Evolutionary conservation across 2,113 vertebrate genomes (phyloP).

Genomic region (Phocoena phocoena): DNA sequence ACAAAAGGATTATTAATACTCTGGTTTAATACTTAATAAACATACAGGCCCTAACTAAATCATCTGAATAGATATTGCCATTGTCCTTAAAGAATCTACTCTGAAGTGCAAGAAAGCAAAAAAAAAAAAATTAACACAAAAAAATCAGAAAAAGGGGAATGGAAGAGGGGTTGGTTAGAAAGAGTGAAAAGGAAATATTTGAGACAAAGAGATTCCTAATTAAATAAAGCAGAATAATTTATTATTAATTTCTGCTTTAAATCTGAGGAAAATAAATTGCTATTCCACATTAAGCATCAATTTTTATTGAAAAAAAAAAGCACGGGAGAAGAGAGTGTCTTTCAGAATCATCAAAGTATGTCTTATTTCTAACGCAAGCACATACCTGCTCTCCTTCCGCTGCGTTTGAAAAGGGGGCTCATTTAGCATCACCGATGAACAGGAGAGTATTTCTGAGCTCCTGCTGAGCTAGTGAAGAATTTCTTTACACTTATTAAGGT

Average conservation of each 20-base stretch:
- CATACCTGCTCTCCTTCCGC: not conserved
- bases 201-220: not conserved
- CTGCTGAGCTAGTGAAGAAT: not conserved
- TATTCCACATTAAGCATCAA: not conserved
- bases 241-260: not conserved
- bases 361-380: not conserved
- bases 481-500: slow-evolving; percentile 29
- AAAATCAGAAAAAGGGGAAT: not conserved
- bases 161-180: not conserved
- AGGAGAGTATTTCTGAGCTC: not conserved
- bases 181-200: not conserved
- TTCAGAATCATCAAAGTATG: slow-evolving; percentile 12
- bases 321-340: not conserved
- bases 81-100: slow-evolving; percentile 8
- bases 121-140: not conserved
- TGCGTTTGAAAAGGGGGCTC: not conserved
- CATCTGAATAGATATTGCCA: not conserved
- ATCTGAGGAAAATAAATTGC: not conserved
- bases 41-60: not conserved
- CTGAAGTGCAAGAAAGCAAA: not conserved
- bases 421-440: slow-evolving; percentile 1
- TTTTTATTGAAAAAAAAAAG: not conserved
- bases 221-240: not conserved
- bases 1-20: not conserved
- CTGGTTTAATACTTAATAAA: slow-evolving; percentile 17